These are phyloP conservation scores for Chirona hameri DNA, from an alignment of 2,888 invertebrate genomes.

Conservation along the genomic window DNA sequence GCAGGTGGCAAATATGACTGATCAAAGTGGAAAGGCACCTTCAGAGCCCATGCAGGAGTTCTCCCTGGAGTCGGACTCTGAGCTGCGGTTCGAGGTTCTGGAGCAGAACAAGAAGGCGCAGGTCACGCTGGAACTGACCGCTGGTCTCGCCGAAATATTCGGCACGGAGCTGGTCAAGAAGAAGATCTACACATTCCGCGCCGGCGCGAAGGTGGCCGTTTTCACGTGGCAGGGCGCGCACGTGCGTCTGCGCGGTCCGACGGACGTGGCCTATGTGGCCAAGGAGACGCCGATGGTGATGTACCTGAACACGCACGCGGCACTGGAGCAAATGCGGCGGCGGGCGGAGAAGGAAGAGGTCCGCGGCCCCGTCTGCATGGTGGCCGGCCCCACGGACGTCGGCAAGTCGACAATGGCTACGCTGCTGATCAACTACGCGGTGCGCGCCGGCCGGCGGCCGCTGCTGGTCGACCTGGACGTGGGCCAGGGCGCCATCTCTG, in stretches of 20 bases:
- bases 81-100: conserved; percentile 93
- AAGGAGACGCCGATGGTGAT: conserved; percentile 96
- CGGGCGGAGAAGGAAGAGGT: conserved; percentile 59
- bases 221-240: conserved; percentile 95
- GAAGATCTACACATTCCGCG: conserved; percentile 81
- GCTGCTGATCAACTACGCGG: conserved; percentile 90
- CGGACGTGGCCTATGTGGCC: conserved; percentile 90
- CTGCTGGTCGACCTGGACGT: conserved; percentile 93
- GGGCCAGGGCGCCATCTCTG: conserved; percentile 86
- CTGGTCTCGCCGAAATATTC: conserved; percentile 91
- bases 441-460: conserved; percentile 59
- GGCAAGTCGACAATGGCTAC: conserved; percentile 90
- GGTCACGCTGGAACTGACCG: conserved; percentile 62
- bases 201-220: conserved; percentile 90
- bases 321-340: conserved; percentile 81
- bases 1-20: not conserved
- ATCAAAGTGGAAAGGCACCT: not conserved
- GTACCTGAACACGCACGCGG: conserved; percentile 93
- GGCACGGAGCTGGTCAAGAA: conserved; percentile 93
- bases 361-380: conserved; percentile 79
- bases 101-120: conserved; percentile 72
- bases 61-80: conserved; percentile 79
- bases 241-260: conserved; percentile 77
- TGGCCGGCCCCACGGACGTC: conserved; percentile 92
- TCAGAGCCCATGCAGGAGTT: conserved; percentile 57